phyloP scores from a whole-genome alignment of 2,113 vertebrate species.

The Cairina moschata region DNA sequence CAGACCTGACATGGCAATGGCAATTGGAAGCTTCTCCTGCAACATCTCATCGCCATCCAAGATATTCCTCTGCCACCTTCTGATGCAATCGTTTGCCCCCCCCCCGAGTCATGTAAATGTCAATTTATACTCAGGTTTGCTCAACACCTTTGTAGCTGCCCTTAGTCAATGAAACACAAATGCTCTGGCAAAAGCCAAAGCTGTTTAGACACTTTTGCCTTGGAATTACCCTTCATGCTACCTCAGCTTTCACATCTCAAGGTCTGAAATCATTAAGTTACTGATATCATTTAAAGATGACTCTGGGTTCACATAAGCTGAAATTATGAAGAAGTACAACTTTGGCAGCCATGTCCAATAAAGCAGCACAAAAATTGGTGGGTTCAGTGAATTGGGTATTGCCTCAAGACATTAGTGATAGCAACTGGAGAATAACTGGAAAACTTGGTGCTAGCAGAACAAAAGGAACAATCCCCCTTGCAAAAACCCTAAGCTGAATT shows the following conservation, averaged over 20 bases:
- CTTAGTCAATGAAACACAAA: background rate
- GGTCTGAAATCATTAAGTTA: background rate
- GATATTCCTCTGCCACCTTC: background rate
- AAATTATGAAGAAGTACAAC: conserved; percentile 22
- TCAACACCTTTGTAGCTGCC: background rate
- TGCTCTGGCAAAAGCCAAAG: background rate
- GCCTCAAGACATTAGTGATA: background rate
- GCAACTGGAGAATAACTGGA: background rate
- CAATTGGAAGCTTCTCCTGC: background rate
- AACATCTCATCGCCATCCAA: background rate
- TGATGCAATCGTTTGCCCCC: background rate
- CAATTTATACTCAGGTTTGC: background rate
- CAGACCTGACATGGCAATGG: background rate
- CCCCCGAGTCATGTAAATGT: background rate
- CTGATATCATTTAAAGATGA: conserved; percentile 10
- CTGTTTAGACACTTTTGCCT: background rate
- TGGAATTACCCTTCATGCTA: background rate
- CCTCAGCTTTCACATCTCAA: background rate
- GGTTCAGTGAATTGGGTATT: background rate
- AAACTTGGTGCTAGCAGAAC: background rate
- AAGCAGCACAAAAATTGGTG: background rate
- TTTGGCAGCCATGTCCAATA: background rate
- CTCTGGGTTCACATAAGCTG: background rate
- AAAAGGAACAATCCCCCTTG: background rate
- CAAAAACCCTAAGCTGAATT: background rate